Evolutionary conservation across 2,888 invertebrate species (phyloP).

Genomic region (Dasysyrphus albostriatus): DNA sequence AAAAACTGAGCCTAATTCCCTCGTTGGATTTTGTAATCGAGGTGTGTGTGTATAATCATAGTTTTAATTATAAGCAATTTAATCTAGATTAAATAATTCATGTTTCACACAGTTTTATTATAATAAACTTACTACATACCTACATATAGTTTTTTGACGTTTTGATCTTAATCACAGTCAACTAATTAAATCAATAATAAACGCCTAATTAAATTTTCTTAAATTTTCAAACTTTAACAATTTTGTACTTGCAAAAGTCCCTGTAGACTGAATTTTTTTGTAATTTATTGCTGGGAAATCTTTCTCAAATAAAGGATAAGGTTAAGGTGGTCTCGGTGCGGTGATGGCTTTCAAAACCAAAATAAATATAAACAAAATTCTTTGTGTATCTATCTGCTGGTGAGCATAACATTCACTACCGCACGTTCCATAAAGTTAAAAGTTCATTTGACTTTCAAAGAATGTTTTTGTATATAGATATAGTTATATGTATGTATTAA

Average conservation of each 20-base stretch:
- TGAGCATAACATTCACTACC: constrained; percentile 36
- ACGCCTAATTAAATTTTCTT: no score
- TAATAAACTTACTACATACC: no score
- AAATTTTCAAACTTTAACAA: not conserved
- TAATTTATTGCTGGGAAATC: constrained; percentile 7
- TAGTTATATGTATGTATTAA: constrained; percentile 5
- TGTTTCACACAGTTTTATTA: no score
- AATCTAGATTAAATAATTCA: no score
- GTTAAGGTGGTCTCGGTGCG: not conserved
- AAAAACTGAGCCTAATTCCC: no score
- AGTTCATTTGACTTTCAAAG: constrained; percentile 48
- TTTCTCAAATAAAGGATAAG: not conserved
- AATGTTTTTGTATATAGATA: not conserved
- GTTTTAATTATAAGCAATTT: no score
- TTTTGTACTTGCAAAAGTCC: no score
- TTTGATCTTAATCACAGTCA: no score
- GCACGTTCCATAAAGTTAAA: constrained; percentile 29
- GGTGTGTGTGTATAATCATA: no score
- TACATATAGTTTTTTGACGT: no score
- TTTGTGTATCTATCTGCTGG: not conserved
- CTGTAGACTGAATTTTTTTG: not conserved
- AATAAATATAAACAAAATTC: constrained; percentile 27
- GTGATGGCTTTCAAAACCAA: constrained; percentile 9
- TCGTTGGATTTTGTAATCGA: no score
- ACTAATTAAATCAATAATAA: no score